A percentile compares a stretch with the other conserved stretches of the same genome.
These are phyloP conservation scores for Aix galericulata DNA, from an alignment of 2,113 vertebrate genomes.

Conservation along the genomic window DNA sequence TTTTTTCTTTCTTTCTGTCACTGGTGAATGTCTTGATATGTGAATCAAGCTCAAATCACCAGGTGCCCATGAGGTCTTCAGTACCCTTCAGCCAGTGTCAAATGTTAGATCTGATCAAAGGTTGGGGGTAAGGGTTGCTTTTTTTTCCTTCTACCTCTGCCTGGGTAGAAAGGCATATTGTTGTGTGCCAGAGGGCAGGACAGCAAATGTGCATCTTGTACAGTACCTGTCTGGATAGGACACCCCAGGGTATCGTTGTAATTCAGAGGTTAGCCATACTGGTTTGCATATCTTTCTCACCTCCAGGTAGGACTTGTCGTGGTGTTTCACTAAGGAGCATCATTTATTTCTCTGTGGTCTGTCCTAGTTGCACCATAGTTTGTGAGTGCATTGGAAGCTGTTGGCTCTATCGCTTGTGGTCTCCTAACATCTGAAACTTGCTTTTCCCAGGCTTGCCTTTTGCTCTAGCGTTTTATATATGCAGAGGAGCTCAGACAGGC, in stretches of 20 bases:
- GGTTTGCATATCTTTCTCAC: background rate
- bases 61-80: background rate
- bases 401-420: background rate
- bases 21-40: background rate
- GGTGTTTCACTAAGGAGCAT: background rate
- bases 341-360: background rate
- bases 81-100: background rate
- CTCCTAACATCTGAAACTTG: background rate
- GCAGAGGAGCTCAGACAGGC: background rate
- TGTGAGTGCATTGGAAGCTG: background rate
- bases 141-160: background rate
- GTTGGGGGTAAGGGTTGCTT: background rate
- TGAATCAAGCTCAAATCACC: accelerated
- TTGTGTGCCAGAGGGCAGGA: background rate
- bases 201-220: background rate
- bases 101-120: background rate
- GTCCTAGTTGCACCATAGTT: background rate
- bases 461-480: background rate
- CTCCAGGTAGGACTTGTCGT: background rate
- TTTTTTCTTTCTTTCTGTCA: background rate
- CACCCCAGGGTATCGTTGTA: background rate
- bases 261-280: background rate
- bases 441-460: conserved; percentile 1
- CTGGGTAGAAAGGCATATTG: background rate
- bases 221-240: background rate